Percentiles rank a stretch among this genome's conserved stretches.
phyloP scores from a whole-genome alignment of 1,140 invertebrate genomes.

The Platorchestia sp. region DNA sequence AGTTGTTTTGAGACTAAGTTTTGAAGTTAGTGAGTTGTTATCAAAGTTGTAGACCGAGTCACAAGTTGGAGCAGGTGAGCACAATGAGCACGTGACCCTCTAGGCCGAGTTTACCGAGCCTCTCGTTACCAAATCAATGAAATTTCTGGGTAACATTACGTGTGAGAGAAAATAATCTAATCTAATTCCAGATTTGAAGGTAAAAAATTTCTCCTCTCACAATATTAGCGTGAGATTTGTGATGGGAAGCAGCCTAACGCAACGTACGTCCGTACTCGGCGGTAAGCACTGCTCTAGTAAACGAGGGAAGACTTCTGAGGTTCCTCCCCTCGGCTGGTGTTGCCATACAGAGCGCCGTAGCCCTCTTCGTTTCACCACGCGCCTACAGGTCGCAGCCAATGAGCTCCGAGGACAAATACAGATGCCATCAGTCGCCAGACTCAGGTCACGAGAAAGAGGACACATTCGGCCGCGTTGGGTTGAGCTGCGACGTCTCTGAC shows the following conservation, averaged over 20 bases:
- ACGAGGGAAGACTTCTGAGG: not conserved
- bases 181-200: not conserved
- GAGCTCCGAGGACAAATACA: not conserved
- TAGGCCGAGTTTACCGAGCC: not conserved
- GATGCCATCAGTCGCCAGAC: slow-evolving; percentile 13
- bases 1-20: slow-evolving; percentile 3
- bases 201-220: not conserved
- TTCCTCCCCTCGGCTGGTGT: slow-evolving; percentile 20
- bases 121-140: not conserved
- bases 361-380: slow-evolving; percentile 33
- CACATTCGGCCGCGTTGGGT: not conserved
- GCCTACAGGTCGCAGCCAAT: not conserved
- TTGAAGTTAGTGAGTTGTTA: not conserved
- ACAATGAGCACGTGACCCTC: not conserved
- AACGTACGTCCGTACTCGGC: slow-evolving; percentile 33
- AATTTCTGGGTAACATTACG: not conserved
- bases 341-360: slow-evolving; percentile 9
- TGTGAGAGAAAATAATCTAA: not conserved
- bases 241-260: not conserved
- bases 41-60: slow-evolving; percentile 2
- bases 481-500: not conserved
- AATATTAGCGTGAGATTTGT: slow-evolving; percentile 2
- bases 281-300: slow-evolving; percentile 24
- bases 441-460: not conserved
- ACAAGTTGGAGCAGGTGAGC: slow-evolving; percentile 38